phyloP scores from a whole-genome alignment of 2,113 vertebrate species.

The Aegithalos caudatus region DNA sequence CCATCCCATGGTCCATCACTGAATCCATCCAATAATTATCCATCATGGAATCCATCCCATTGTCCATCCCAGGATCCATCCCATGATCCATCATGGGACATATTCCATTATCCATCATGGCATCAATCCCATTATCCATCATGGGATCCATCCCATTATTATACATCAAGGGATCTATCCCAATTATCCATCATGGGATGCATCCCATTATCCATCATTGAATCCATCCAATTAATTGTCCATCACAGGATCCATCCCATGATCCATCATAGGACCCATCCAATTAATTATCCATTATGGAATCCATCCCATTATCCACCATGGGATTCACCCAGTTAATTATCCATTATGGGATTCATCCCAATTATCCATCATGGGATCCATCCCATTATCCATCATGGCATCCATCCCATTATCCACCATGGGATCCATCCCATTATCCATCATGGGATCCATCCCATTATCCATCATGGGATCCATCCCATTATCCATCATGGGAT shows the following conservation, averaged over 20 bases:
- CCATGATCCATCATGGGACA: background rate
- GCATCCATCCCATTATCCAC: background rate
- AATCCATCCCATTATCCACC: background rate
- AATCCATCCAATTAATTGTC: background rate
- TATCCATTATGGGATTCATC: no score
- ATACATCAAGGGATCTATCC: background rate
- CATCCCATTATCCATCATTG: background rate
- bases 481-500: background rate
- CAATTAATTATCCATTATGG: background rate
- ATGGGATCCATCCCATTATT: background rate
- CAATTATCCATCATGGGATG: background rate
- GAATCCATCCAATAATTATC: no score
- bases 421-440: background rate
- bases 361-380: accelerated
- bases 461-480: background rate
- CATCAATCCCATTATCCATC: background rate
- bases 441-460: background rate
- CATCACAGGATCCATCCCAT: background rate
- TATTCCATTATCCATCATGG: background rate
- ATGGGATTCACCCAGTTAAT: no score
- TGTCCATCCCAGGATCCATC: background rate
- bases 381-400: accelerated
- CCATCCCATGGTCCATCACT: background rate
- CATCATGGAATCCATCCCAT: no score
- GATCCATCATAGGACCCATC: background rate